Evolutionary conservation across 2,797 vertebrate species (phyloP), one percentile per base, ranked within the genome.

Genomic region (Danio albolineatus): DNA sequence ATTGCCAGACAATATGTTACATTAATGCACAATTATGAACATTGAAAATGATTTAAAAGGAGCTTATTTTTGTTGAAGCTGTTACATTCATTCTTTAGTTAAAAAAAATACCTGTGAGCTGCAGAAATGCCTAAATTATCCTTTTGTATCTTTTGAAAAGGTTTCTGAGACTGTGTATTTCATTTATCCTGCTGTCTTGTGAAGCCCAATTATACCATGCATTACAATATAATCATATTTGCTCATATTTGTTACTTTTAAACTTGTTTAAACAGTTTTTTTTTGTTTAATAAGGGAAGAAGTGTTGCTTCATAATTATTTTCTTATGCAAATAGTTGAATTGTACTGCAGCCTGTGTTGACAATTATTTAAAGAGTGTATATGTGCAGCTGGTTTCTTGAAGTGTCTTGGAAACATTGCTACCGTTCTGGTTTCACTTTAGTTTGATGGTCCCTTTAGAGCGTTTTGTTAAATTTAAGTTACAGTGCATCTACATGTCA

Each of bases 81-180:
- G 10, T 17, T 13, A 6, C 13, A 28, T 65, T 19, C 5, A 38
- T 12, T 65, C 48, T 54, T 57, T 7, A 13, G 4, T 28, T 43
- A 14, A 48, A 46, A 48, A 53, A 41, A 28, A 3, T n/a, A n/a
- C 16, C 9, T 36, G n/a, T 0, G 1, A 38, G 16, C n/a, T 65
- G 7, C n/a, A 71, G 36, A 76, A 4, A 12, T 62, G 44, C 38
- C 12, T 41, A 38, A 64, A 64, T 19, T 1, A 75, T 76, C 21
- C 6, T 43, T 8, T 76, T 12, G 28, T 3, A 28, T 28, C 28
- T 28, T 28, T 28, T 1, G 1, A 28, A 28, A 1, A 28, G 28
- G 28, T 28, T 28, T 73, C 49, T 13, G 7, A 61, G 12, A 49
- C 3, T 60, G 4, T 12, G 28, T 19, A 74, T 49, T 73, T 65